phyloP scores from a whole-genome alignment of 2,113 vertebrate genomes.

The Rhodinocichla rosea region DNA sequence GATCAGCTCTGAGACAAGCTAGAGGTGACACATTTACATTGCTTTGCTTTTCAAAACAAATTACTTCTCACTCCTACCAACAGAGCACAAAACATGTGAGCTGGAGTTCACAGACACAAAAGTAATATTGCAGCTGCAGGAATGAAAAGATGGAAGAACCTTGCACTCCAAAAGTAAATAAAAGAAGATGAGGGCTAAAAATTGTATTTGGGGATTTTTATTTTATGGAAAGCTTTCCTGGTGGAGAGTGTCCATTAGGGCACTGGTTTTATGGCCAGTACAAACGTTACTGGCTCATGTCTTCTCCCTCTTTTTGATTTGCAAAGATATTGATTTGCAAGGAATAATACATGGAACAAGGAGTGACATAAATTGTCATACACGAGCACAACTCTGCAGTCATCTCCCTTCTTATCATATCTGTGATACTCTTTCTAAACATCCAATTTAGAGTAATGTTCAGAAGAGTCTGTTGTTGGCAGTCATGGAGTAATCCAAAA shows the following conservation, averaged over 20 bases:
- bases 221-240: neutral
- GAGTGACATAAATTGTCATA: neutral
- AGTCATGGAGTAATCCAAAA: neutral
- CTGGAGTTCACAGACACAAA: neutral
- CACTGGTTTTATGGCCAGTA: neutral
- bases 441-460: neutral
- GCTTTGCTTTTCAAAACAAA: neutral
- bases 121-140: neutral
- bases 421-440: neutral
- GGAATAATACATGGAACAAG: neutral
- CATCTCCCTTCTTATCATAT: neutral
- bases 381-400: neutral
- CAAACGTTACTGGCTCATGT: neutral
- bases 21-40: neutral
- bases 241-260: neutral
- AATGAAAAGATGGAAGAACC: neutral
- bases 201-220: neutral
- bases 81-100: neutral
- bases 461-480: neutral
- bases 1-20: neutral
- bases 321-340: neutral
- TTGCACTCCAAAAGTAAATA: neutral
- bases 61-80: neutral
- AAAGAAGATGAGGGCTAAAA: neutral
- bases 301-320: neutral